These are phyloP conservation scores for Ibycter americanus DNA, from an alignment of 2,797 vertebrate species.

Conservation along the genomic window DNA sequence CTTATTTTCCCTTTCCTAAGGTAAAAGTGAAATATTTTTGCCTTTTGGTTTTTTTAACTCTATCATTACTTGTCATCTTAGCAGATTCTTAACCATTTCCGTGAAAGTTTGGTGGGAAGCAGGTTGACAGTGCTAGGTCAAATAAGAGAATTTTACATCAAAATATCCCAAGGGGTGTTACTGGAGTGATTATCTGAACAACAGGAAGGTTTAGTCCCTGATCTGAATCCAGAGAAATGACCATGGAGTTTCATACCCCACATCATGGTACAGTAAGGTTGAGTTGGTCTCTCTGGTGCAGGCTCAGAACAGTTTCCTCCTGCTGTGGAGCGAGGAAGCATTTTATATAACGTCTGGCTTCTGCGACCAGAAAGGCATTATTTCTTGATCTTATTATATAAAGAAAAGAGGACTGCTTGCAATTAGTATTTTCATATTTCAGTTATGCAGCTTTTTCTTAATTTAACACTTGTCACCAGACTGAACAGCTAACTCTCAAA, in stretches of 20 bases:
- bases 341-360: not conserved
- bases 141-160: not conserved
- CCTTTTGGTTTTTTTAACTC: too few species aligned
- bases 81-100: not conserved
- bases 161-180: not conserved
- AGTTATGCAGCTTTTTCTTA: not conserved
- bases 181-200: not conserved
- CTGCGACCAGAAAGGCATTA: not conserved
- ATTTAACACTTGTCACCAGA: not conserved
- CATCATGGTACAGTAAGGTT: not conserved
- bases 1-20: not conserved
- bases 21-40: not conserved
- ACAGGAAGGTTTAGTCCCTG: not conserved
- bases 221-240: not conserved
- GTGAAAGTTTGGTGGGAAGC: not conserved
- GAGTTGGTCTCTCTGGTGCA: not conserved
- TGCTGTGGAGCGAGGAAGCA: not conserved
- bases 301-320: not conserved
- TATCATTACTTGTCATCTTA: not conserved
- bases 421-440: too few species aligned
- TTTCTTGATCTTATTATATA: not conserved
- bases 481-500: not conserved
- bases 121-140: not conserved
- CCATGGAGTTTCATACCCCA: fast-evolving
- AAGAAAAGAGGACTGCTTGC: not conserved